These are phyloP conservation scores for Denticeps clupeoides DNA, from an alignment of 2,797 vertebrate genomes.

Conservation along the genomic window DNA sequence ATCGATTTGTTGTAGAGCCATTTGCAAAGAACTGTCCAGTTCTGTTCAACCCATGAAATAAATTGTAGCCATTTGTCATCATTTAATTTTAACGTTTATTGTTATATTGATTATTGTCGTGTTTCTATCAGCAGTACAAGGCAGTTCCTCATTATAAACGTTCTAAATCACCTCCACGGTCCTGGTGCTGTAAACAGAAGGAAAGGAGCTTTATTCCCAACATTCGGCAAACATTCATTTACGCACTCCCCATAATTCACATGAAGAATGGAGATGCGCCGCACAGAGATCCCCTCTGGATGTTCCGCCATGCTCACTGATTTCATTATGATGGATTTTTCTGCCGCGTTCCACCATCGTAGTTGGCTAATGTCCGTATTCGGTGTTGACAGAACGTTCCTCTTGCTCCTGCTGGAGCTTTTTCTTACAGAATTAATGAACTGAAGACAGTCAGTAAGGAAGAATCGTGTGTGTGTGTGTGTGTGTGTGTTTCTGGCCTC, in stretches of 20 bases:
- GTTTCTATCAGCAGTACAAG: too few species aligned
- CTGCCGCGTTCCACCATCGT: conserved; percentile 35
- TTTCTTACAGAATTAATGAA: conserved; percentile 57
- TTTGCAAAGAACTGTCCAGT: too few species aligned
- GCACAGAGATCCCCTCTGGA: conserved; percentile 31
- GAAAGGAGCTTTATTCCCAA: not conserved
- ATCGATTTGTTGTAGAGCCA: too few species aligned
- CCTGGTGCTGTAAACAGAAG: not conserved
- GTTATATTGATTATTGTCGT: too few species aligned
- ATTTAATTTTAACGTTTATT: too few species aligned
- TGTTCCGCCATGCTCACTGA: conserved; percentile 51
- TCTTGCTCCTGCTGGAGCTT: conserved; percentile 37
- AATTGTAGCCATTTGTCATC: too few species aligned
- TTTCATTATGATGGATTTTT: conserved; percentile 64
- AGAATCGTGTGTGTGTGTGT: conserved; percentile 42
- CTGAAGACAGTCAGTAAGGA: conserved; percentile 41
- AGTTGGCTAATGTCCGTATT: conserved; percentile 16
- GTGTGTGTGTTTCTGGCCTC: conserved; percentile 7
- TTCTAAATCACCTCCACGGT: not conserved
- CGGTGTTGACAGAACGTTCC: conserved; percentile 46
- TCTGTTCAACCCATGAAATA: too few species aligned
- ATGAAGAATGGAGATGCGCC: conserved; percentile 16
- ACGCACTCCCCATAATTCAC: not conserved
- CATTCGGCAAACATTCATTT: not conserved
- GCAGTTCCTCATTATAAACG: too few species aligned